Percentiles rank a stretch among this genome's conserved stretches.
Conservation (phyloP, 1,140 invertebrate genomes). For the Drosophila tropicalis region DNA sequence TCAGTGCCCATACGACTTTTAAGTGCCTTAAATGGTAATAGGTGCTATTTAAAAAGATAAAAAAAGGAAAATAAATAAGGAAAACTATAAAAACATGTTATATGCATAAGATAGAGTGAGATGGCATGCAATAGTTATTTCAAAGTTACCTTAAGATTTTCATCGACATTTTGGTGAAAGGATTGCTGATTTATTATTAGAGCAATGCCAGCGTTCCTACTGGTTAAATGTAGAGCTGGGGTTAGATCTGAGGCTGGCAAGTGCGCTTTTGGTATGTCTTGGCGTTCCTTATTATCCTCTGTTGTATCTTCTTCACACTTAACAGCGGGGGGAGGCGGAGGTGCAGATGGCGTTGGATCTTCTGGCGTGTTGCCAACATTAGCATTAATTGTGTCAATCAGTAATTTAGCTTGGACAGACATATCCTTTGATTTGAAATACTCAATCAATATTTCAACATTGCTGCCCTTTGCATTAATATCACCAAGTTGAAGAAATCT, state of each 20-base stretch:
- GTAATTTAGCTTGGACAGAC: slow-evolving; percentile 44
- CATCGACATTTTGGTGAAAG: slow-evolving; percentile 54
- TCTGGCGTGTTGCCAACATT: slow-evolving; percentile 22
- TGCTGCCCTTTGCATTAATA: slow-evolving; percentile 40
- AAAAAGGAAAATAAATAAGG: neutral
- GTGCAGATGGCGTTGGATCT: neutral
- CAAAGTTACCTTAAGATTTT: slow-evolving; percentile 27
- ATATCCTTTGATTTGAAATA: slow-evolving; percentile 73
- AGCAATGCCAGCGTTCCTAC: slow-evolving; percentile 44
- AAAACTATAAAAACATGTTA: neutral
- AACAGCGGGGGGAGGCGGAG: neutral
- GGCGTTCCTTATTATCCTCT: neutral
- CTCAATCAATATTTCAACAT: slow-evolving; percentile 68
- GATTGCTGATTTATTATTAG: slow-evolving; percentile 76
- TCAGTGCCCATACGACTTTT: slow-evolving; percentile 62
- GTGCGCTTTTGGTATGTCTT: too few species aligned
- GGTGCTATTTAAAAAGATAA: slow-evolving; percentile 20
- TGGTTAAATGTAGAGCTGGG: slow-evolving; percentile 36
- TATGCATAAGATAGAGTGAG: neutral
- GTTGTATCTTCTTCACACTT: slow-evolving; percentile 14
- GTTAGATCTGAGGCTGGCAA: neutral
- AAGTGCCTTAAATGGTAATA: slow-evolving; percentile 35
- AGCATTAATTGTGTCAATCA: slow-evolving; percentile 59
- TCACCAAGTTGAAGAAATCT: slow-evolving; percentile 56
- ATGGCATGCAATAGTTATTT: neutral